Evolutionary conservation across 2,888 invertebrate species (phyloP), one percentile per base, ranked within the genome.

Genomic region (Coleophora flavipennella): DNA sequence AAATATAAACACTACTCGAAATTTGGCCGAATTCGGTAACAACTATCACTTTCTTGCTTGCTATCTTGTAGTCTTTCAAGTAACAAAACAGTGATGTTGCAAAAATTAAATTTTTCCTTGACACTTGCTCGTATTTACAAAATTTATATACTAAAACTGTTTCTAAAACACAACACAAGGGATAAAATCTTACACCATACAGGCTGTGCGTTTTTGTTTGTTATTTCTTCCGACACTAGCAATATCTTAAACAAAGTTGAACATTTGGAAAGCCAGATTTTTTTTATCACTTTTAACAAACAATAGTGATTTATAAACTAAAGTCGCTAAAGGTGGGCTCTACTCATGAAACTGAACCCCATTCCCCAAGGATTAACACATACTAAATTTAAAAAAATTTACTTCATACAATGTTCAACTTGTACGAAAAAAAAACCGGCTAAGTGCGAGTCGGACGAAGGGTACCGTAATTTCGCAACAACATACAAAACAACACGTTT

Each of bases 51-150:
- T 63, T 66, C 67, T 58, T 59, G 47, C 44, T 65, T 68, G 70
- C 66, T 68, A 64, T 66, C 67, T 58, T 59, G 47, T 44, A 50
- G 58, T 53, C 36, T 32, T 20, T 20, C 6, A 6, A 20, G 6
- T 20, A 20, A 20, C 62, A 75, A 74, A 75, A 74, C 70, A 76
- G 67, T 69, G 74, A 72, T 60, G 55, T 36, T 38, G 42, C 46
- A 41, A 44, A 42, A 35, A 31, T 34, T 38, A 45, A 45, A 53
- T 51, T 63, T 76, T 71, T 67, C 72, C 67, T 79, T 73, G 53
- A 80, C 83, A 85, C 81, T 84, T 83, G 83, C 76, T 79, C 67
- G 72, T 81, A 84, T 80, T 80, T 80, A 83, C 81, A 55, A 50
- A 53, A 53, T n/a, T n/a, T n/a, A n/a, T n/a, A n/a, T n/a, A n/a